These are phyloP conservation scores for Patiria pectinifera DNA, from an alignment of 53 echinoderm and acorn worm species.

Conservation along the genomic window DNA sequence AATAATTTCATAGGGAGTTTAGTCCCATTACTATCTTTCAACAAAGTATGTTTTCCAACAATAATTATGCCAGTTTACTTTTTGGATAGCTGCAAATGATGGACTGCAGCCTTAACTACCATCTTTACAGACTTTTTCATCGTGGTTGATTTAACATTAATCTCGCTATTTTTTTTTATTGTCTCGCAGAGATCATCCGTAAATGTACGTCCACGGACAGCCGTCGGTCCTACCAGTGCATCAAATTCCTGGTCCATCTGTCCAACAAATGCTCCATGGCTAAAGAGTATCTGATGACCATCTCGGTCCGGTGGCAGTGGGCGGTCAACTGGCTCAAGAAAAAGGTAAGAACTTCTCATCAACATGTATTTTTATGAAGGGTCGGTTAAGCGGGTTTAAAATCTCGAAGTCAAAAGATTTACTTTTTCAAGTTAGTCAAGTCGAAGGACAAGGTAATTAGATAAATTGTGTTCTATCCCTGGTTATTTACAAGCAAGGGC, in stretches of 20 bases:
- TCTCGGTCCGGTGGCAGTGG: conserved; percentile 94
- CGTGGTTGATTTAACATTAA: background rate
- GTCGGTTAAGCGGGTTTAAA: background rate
- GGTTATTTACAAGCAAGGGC: too few species aligned
- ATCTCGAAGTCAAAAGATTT: too few species aligned
- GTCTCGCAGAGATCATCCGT: conserved; percentile 80
- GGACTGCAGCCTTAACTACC: too few species aligned
- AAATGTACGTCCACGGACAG: conserved; percentile 86
- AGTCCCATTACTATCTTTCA: too few species aligned
- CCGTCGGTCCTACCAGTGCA: conserved; percentile 94
- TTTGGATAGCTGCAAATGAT: background rate
- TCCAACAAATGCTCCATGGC: conserved; percentile 92
- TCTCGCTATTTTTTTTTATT: background rate
- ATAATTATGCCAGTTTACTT: background rate
- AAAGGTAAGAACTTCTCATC: conserved; percentile 67
- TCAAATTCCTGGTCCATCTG: conserved; percentile 95
- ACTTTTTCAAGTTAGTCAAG: too few species aligned
- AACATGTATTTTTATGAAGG: background rate
- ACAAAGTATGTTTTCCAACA: background rate
- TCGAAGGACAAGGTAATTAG: too few species aligned
- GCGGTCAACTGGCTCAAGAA: conserved; percentile 99
- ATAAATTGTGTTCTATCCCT: too few species aligned
- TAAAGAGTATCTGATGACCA: conserved; percentile 95
- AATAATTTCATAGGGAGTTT: too few species aligned
- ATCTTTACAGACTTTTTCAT: too few species aligned